Base-by-base conservation (phyloP, 35 echinoderm and acorn worm species). In the Diadema setosum region DNA sequence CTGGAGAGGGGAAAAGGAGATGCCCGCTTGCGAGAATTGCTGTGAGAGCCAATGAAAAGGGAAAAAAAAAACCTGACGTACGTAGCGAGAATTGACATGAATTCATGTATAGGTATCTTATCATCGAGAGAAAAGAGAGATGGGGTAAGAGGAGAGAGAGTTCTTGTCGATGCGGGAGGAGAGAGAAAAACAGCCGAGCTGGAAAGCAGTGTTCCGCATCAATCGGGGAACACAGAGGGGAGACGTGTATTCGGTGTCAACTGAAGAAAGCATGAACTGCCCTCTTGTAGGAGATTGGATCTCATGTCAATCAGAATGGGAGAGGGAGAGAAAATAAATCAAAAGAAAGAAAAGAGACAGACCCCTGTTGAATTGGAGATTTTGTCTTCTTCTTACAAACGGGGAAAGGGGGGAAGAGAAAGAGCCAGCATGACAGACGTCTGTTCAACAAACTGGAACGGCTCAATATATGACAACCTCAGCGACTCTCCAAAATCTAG, bases 391-490 rank as follows among this genome's bases (percentile, higher is more conserved):
- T 34, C 27, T 78, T 24, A 78, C 27, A 41, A 41, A 44, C 39
- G 40, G 44, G 27, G 37, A 17, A 31, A 32, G 69, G 43, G 39
- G 70, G 30, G 40, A 41, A 78, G 73, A 78, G 37, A 78, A n/a
- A n/a, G n/a, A n/a, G n/a, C n/a, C n/a, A n/a, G n/a, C n/a, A 78
- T 78, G 73, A 78, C 73, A 36, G 73, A 78, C 73, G 40, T 78
- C 73, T 44, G 35, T 78, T 78, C 73, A 78, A 78, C 37, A 78
- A 78, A 78, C 73, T 78, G 73, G 73, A 78, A 78, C 73, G 73
- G 73, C 37, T 78, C 73, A 78, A 78, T 78, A 78, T 78, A 78
- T 78, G 73, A 78, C 73, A 78, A 78, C 73, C 73, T 78, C 73
- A 1, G 73, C 73, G 24, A 3, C 73, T 43, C 30, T 78, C 21